Evolutionary conservation across 37 sponge, comb jelly and placozoan genomes (phyloP), one percentile per base, ranked within the genome.

Genomic region (Mnemiopsis leidyi): DNA sequence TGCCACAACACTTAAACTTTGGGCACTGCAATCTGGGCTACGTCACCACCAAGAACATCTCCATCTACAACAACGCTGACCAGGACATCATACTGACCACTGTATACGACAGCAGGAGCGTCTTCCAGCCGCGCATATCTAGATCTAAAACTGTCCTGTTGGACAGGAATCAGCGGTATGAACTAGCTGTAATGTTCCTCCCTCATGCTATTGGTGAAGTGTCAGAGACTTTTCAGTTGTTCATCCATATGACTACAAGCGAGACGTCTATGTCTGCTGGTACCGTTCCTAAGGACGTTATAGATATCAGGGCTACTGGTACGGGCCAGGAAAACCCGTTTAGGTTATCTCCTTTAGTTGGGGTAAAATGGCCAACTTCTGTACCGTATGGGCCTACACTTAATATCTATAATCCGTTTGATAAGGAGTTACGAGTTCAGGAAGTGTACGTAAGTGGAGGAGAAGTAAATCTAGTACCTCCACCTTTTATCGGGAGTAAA

Each of bases 401-500:
- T 25, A 85, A 16, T 25, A 40, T 85, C 24, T 85, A 85, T 85
- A 85, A 85, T 21, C 90, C 90, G 1, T 85, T 36, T 38, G 61
- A 23, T 0, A 85, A 38, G 26, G 90, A 85, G 26, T 21, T 85
- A 37, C 38, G 23, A 37, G 61, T 85, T 25, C 23, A 85, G 24
- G 90, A 85, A 40, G 36, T 85, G 0, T 85, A 85, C 25, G 40
- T 40, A 1, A 85, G 90, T 85, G 90, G 90, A n/a, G 90, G 90
- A 24, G 30, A 85, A 1, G 32, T 85, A 0, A 39, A 39, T 26
- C 29, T 85, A n/a, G 26, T 85, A 3, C 48, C 48, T 9, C 82
- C 82, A 7, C 61, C 61, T 13, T 48, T 48, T 48, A 5, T 48
- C 61, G 0, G 23, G 2, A 40, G 39, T n/a, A 37, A 85, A 26